Percentiles rank a stretch among this genome's conserved stretches.
phyloP scores from a whole-genome alignment of 1,140 invertebrate genomes.

The Whitmania pigra region DNA sequence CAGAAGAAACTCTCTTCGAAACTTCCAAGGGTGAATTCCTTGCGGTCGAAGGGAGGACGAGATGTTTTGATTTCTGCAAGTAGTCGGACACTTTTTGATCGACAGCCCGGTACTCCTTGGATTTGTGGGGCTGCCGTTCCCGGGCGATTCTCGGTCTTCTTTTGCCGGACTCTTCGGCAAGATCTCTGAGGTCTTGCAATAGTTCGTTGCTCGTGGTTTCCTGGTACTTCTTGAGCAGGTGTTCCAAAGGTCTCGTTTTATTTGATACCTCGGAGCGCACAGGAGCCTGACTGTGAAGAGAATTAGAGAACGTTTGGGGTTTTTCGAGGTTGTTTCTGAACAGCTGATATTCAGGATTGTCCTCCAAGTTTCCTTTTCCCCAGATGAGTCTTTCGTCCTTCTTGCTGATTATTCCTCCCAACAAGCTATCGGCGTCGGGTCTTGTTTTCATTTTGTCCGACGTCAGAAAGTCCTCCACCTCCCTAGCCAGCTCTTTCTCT shows the following conservation, averaged over 20 bases:
- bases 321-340: neutral
- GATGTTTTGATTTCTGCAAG: neutral
- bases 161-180: neutral
- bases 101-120: neutral
- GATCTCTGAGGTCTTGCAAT: no score
- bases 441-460: neutral
- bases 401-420: neutral
- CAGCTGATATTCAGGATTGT: neutral
- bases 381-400: conserved; percentile 7
- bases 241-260: neutral
- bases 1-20: neutral
- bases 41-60: neutral
- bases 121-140: neutral
- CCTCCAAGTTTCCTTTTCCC: neutral
- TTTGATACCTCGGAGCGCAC: neutral
- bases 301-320: no score
- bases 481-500: neutral
- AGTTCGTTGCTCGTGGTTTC: neutral
- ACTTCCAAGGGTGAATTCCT: neutral
- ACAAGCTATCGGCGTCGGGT: neutral
- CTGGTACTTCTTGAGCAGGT: neutral
- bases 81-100: neutral
- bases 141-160: neutral
- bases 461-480: conserved; percentile 3
- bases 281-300: neutral